These are phyloP conservation scores for Urocynchramus pylzowi DNA, from an alignment of 2,113 vertebrate genomes.

Conservation along the genomic window DNA sequence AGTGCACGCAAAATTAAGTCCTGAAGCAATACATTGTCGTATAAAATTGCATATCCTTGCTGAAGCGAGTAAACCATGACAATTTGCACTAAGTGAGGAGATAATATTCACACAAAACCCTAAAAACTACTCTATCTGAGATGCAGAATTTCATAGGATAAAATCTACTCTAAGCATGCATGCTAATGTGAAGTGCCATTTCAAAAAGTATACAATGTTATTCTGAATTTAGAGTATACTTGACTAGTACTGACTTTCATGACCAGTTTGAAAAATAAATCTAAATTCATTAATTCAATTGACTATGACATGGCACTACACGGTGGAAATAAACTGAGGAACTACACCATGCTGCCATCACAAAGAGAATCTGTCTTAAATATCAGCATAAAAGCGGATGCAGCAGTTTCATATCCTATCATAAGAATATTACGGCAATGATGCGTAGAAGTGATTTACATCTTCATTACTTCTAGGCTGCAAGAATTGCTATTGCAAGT, in stretches of 20 bases:
- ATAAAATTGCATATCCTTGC: neutral
- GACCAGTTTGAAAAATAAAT: neutral
- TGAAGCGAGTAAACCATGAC: neutral
- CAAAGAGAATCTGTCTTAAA: neutral
- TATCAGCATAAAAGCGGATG: conserved; percentile 1
- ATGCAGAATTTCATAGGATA: neutral
- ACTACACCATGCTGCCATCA: neutral
- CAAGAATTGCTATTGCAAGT: conserved; percentile 1
- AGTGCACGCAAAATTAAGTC: neutral
- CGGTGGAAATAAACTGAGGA: neutral
- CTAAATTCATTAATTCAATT: neutral
- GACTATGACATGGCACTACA: neutral
- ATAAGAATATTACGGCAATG: conserved; percentile 11
- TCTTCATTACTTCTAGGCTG: conserved; percentile 55
- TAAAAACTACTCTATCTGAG: neutral
- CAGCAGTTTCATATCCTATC: conserved; percentile 17
- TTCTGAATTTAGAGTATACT: neutral
- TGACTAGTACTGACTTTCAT: neutral
- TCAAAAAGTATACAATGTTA: neutral
- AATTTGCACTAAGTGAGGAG: neutral
- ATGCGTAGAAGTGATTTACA: conserved; percentile 56
- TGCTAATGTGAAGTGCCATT: neutral
- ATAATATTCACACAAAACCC: neutral
- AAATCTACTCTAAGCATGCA: neutral
- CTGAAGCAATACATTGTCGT: neutral